A percentile compares a stretch with the other conserved stretches of the same genome.
Evolutionary conservation across 2,797 vertebrate species (phyloP).

Genomic region (Pteropus rufus): DNA sequence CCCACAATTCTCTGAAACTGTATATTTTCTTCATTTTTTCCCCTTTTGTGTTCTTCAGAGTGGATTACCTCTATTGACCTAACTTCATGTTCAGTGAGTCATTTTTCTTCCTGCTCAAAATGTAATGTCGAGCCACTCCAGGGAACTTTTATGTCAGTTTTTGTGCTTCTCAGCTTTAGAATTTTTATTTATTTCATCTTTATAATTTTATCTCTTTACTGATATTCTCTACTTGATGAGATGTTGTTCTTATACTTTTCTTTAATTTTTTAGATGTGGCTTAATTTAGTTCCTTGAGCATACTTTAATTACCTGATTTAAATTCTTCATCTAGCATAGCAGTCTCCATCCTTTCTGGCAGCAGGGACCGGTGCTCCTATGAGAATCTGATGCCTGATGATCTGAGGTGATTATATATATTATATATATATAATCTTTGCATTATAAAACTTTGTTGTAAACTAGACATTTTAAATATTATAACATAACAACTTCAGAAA

Average conservation of each 20-base stretch:
- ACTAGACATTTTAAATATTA: neutral
- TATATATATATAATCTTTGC: too few species aligned
- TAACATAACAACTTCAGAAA: neutral
- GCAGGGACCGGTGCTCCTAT: too few species aligned
- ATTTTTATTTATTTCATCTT: neutral
- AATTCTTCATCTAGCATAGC: neutral
- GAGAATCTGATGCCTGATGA: too few species aligned
- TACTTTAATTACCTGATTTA: neutral
- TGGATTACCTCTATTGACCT: too few species aligned
- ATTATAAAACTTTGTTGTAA: neutral
- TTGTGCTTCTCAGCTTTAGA: neutral
- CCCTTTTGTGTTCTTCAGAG: too few species aligned
- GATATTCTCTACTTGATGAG: neutral
- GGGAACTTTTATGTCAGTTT: neutral
- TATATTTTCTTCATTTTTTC: too few species aligned
- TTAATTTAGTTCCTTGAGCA: neutral
- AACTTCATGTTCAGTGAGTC: too few species aligned
- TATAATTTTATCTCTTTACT: neutral
- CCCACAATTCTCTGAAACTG: too few species aligned
- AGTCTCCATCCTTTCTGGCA: too few species aligned
- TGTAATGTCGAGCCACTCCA: too few species aligned
- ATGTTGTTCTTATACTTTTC: neutral
- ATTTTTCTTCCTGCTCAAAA: too few species aligned
- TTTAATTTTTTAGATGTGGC: neutral
- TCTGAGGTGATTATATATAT: too few species aligned